A percentile compares a stretch with the other conserved stretches of the same genome.
Conservation (phyloP, 2,797 vertebrate genomes). For the Scarus forsteni region DNA sequence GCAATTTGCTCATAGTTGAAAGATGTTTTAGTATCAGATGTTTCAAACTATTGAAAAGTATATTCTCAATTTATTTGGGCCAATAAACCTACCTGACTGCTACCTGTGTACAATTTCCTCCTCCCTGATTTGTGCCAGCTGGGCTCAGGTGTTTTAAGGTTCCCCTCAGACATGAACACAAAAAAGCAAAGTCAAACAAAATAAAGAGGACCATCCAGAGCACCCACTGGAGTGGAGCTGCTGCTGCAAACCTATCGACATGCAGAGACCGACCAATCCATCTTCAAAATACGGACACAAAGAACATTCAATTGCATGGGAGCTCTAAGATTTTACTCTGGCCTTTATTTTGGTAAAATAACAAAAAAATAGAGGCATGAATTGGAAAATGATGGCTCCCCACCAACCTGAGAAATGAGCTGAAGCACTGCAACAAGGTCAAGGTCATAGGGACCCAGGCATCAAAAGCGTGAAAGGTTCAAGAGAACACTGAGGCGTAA, state of each 20-base stretch:
- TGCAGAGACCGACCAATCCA: constrained; percentile 60
- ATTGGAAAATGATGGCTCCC: constrained; percentile 54
- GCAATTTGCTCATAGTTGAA: not conserved
- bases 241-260: constrained; percentile 59
- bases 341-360: constrained; percentile 35
- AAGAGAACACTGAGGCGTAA: constrained; percentile 3
- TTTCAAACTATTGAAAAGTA: not conserved
- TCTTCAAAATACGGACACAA: constrained; percentile 64
- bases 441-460: constrained; percentile 32
- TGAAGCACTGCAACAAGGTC: constrained; percentile 42
- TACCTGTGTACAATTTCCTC: constrained; percentile 10
- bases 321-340: constrained; percentile 71
- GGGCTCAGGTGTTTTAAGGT: constrained; percentile 36
- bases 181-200: constrained; percentile 31
- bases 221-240: constrained; percentile 43
- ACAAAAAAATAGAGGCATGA: constrained; percentile 53
- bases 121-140: constrained; percentile 17
- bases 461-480: constrained; percentile 32
- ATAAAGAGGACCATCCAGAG: constrained; percentile 3
- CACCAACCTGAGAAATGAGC: constrained; percentile 48
- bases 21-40: not conserved
- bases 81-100: not conserved
- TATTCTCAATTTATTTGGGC: not conserved
- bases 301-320: constrained; percentile 70
- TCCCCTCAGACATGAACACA: constrained; percentile 28